Conservation (phyloP, 2,888 invertebrate genomes). For the Aleiodes leptofemur region DNA sequence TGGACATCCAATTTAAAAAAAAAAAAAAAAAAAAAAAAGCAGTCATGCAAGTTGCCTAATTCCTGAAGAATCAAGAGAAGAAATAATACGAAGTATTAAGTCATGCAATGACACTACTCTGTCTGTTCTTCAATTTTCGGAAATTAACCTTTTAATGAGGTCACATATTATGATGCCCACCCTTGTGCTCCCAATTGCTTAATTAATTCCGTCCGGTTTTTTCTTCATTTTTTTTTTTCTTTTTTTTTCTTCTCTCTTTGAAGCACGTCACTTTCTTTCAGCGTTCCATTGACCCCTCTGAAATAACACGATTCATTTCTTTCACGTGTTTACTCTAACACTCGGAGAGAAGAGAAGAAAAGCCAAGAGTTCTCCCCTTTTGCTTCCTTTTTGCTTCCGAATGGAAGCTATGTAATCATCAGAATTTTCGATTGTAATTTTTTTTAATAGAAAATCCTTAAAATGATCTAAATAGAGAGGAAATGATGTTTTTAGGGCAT, state of each 20-base stretch:
- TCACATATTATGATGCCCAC: slow-evolving; percentile 48
- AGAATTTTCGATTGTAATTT: too few relatives aligned
- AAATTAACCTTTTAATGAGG: slow-evolving; percentile 66
- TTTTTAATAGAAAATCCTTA: too few relatives aligned
- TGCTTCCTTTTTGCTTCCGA: too few relatives aligned
- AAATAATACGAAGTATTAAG: slow-evolving; percentile 8
- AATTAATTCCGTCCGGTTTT: slow-evolving; percentile 68
- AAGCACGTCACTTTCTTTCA: slow-evolving; percentile 65
- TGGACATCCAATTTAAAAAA: too few relatives aligned
- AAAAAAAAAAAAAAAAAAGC: too few relatives aligned
- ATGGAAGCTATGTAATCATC: too few relatives aligned
- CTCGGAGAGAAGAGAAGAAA: background rate
- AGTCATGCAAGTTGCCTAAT: background rate
- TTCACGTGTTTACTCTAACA: background rate
- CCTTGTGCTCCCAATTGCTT: slow-evolving; percentile 63
- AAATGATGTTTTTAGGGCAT: too few relatives aligned
- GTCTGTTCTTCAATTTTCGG: slow-evolving; percentile 43
- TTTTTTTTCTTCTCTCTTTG: slow-evolving; percentile 49
- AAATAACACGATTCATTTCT: slow-evolving; percentile 12
- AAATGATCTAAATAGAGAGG: too few relatives aligned
- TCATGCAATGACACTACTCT: slow-evolving; percentile 24
- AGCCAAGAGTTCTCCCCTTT: background rate
- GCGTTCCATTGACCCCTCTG: slow-evolving; percentile 39
- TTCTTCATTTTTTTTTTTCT: slow-evolving; percentile 48
- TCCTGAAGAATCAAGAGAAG: background rate